Percentiles rank a stretch among this genome's conserved stretches.
Evolutionary conservation across 2,113 vertebrate species (phyloP).

Genomic region (Atlantisia rogersi): DNA sequence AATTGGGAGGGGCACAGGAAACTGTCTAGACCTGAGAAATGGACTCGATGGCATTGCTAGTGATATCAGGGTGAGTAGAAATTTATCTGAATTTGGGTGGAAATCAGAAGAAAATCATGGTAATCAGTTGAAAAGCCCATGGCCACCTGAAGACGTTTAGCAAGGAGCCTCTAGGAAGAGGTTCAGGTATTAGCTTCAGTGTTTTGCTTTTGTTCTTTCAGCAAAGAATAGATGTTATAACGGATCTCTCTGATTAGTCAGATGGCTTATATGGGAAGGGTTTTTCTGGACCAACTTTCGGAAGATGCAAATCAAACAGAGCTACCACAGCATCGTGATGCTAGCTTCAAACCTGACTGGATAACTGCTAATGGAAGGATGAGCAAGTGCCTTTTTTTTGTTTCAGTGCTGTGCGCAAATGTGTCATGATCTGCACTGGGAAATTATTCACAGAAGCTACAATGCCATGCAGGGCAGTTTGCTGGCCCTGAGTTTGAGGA

Average conservation of each 20-base stretch:
- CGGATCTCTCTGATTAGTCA: not conserved
- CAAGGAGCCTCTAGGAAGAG: not conserved
- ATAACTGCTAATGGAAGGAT: not conserved
- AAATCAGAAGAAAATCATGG: not conserved
- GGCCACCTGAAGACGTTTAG: not conserved
- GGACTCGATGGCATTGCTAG: not conserved
- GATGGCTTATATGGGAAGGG: not conserved
- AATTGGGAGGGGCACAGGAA: not conserved
- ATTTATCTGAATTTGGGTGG: not conserved
- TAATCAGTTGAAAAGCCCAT: not conserved
- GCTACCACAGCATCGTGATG: not conserved
- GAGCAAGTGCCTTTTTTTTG: not conserved
- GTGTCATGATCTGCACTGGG: not conserved
- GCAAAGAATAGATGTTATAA: not conserved
- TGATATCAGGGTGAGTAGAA: not conserved
- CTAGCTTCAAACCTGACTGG: not conserved
- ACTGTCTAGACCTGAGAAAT: not conserved
- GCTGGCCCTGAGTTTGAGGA: not conserved
- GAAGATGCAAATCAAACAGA: not conserved
- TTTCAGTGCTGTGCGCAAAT: rapidly evolving
- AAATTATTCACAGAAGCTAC: not conserved
- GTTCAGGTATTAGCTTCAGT: not conserved
- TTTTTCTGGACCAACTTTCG: not conserved
- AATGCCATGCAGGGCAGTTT: not conserved
- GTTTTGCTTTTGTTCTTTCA: not conserved